Evolutionary conservation across 2,797 vertebrate species (phyloP), one percentile per base, ranked within the genome.

Genomic region (Phoebastria nigripes): DNA sequence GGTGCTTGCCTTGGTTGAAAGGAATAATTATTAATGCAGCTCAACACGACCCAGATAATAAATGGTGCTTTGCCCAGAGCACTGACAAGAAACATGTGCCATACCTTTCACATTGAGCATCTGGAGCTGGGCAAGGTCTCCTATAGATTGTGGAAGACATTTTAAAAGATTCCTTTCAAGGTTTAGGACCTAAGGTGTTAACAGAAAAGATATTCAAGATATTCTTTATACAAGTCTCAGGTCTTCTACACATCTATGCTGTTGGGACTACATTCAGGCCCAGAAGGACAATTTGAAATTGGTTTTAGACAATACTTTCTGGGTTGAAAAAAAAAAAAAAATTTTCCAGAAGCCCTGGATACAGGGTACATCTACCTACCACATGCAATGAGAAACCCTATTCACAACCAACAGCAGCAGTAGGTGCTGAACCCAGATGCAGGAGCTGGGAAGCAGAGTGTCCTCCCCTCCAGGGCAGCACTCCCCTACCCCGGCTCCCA

Each of bases 21-120:
- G 72, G 18, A 72, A 3, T 42, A 73, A 81, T 28, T 58, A 66
- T n/a, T 26, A 54, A 28, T 7, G 74, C 44, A 89, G 79, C 52
- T 58, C 55, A 89, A 20, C 25, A 47, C 0, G 1, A 61, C 31
- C 35, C 67, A 82, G 59, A 5, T 4, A 71, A 71, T 26, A 63
- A 74, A 51, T 0, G 31, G 41, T 25, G 71, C 55, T 82, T 72
- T 65, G 20, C 51, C n/a, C 74, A 65, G 28, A 67, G 85, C 85
- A 77, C 44, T 2, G 0, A 35, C 20, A 51, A 26, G 28, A 72
- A 83, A 54, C 16, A 4, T 4, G 17, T 37, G 22, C 33, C 97
- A 42, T 96, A 99, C 99, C 99, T 98, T 99, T 99, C 89, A 99
- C 96, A 94, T 97, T 99, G 80, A 99, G 98, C 5, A 98, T 98